Evolutionary conservation across 2,888 invertebrate species (phyloP).

Genomic region (Scaptomyza reducta): DNA sequence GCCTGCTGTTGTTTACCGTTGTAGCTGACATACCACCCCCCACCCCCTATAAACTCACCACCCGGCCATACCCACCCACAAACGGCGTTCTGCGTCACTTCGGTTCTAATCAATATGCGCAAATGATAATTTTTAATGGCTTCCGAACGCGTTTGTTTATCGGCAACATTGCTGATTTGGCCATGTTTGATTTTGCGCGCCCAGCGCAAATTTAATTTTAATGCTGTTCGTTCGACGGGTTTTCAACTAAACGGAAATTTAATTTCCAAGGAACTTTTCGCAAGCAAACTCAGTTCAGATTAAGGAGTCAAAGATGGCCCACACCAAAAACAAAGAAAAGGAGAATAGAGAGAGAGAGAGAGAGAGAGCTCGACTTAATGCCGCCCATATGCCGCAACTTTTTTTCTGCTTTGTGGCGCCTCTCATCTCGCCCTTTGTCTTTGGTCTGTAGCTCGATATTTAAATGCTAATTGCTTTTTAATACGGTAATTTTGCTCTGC

Average conservation of each 20-base stretch:
- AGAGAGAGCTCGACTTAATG: conserved; percentile 49
- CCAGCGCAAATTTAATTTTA: conserved; percentile 74
- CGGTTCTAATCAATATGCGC: conserved; percentile 74
- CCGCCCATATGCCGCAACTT: conserved; percentile 54
- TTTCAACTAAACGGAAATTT: conserved; percentile 78
- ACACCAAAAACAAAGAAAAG: background rate
- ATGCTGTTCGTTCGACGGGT: conserved; percentile 48
- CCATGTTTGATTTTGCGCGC: conserved; percentile 66
- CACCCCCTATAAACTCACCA: background rate
- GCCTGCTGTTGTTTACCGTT: conserved; percentile 59
- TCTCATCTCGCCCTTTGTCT: conserved; percentile 39
- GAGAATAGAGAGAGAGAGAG: background rate
- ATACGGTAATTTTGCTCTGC: conserved; percentile 75
- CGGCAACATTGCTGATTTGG: conserved; percentile 76
- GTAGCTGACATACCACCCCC: background rate
- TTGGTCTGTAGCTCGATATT: conserved; percentile 55
- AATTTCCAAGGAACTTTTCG: conserved; percentile 70
- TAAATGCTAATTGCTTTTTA: conserved; percentile 83
- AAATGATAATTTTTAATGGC: conserved; percentile 82
- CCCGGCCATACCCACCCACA: background rate
- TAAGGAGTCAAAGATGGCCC: conserved; percentile 13
- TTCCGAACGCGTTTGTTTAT: conserved; percentile 80
- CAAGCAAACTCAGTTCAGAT: conserved; percentile 18
- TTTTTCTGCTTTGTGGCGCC: conserved; percentile 3
- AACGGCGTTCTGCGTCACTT: conserved; percentile 1